Base-by-base conservation (phyloP, 92 coral and sea anemone species). In the Siderastrea siderea region DNA sequence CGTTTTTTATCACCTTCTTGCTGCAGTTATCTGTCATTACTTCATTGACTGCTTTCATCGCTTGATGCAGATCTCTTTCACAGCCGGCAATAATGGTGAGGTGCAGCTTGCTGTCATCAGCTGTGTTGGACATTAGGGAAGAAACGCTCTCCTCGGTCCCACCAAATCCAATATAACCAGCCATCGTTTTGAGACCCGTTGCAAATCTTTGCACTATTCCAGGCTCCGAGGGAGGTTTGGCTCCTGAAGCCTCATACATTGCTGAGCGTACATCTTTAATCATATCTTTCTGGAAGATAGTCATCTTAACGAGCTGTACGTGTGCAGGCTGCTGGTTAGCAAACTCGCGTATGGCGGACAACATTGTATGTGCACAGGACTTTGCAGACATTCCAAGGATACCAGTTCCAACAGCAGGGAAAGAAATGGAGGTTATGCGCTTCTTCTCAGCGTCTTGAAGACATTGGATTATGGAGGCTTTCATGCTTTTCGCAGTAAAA, bases 351-450 rank as follows among this genome's bases (percentile, higher is more conserved):
- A 95, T 61, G 10, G 95, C 95, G 44, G 93, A 60, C 75, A 95
- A 64, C 61, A 95, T 73, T 44, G 93, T 82, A 45, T 81, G 84
- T 1, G 96, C 96, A 38, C 90, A 78, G 14, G 83, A 71, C 53
- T 89, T 90, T 43, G 95, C 90, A 16, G 63, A 44, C 26, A 90
- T 74, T 4, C 90, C 86, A 13, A 80, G 84, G 60, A 62, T 83
- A 44, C 96, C 98, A 1, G 96, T 90, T 15, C 95, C 96, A 13
- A 96, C 66, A 4, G 96, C 98, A 15, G 96, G 98, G 51, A 96
- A 66, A 44, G 96, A 88, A 47, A 96, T 94, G 12, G 96, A 89
- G 2, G 72, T 15, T 1, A 94, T 47, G 10, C 86, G 53, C 12
- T 48, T 7, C 5, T 84, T 54, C 10, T 89, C 89, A 2, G 93